phyloP scores from a whole-genome alignment of 2,888 invertebrate species.

The Meganola albula region DNA sequence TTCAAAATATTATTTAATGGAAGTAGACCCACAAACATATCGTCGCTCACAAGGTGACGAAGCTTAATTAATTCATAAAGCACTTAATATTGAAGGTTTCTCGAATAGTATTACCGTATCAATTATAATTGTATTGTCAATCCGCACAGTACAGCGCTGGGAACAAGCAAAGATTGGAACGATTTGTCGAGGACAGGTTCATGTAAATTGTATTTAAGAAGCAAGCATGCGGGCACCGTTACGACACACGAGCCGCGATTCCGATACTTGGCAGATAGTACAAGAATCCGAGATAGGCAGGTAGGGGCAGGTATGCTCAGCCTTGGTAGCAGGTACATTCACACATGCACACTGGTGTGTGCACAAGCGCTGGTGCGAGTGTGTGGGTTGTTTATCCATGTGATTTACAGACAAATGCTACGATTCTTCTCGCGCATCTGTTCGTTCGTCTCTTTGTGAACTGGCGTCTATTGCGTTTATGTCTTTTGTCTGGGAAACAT shows the following conservation, averaged over 20 bases:
- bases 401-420: slow-evolving; percentile 73
- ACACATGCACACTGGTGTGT: slow-evolving; percentile 28
- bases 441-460: slow-evolving; percentile 54
- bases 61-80: slow-evolving; percentile 19
- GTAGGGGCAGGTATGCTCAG: slow-evolving; percentile 56
- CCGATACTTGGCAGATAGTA: slow-evolving; percentile 61
- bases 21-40: no score
- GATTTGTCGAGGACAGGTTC: slow-evolving; percentile 46
- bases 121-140: slow-evolving; percentile 61
- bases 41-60: no score
- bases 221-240: slow-evolving; percentile 53
- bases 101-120: slow-evolving; percentile 41
- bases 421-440: slow-evolving; percentile 62
- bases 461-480: slow-evolving; percentile 57
- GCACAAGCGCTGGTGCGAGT: slow-evolving; percentile 26
- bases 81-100: slow-evolving; percentile 38
- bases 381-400: slow-evolving; percentile 62
- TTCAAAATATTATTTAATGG: no score
- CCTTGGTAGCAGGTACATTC: slow-evolving; percentile 41
- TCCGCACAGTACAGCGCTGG: slow-evolving; percentile 35
- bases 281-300: slow-evolving; percentile 65
- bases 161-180: slow-evolving; percentile 39
- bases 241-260: slow-evolving; percentile 44
- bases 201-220: slow-evolving; percentile 41
- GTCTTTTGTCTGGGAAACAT: slow-evolving; percentile 49